Conservation (phyloP, 1,140 invertebrate species). For the Drosophila grimshawi region DNA sequence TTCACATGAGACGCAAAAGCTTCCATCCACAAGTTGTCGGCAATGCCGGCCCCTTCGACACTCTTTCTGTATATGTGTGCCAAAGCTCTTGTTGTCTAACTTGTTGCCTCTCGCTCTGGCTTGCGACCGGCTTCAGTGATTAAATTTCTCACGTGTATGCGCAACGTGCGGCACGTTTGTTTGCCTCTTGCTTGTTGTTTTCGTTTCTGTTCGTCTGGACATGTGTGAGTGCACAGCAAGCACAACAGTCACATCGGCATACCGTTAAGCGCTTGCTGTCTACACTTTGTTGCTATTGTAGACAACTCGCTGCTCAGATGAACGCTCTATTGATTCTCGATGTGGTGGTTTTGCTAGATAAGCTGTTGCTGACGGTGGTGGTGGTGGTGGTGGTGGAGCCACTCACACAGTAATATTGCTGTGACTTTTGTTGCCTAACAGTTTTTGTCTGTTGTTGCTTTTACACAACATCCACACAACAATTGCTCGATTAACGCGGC, state of each 20-base stretch:
- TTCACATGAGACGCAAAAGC: conserved; percentile 50
- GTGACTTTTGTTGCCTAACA: conserved; percentile 59
- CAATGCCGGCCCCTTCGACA: conserved; percentile 8
- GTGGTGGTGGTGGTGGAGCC: neutral
- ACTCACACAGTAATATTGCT: neutral
- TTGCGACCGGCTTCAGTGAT: neutral
- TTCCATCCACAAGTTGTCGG: conserved; percentile 38
- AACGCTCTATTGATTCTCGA: conserved; percentile 37
- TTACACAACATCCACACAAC: conserved; percentile 55
- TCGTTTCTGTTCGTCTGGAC: neutral
- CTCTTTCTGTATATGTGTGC: conserved; percentile 4
- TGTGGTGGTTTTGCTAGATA: neutral
- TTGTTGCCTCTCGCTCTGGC: conserved; percentile 16
- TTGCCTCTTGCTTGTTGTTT: conserved; percentile 46
- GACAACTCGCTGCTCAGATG: neutral
- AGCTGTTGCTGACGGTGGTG: neutral
- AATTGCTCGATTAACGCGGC: conserved; percentile 48
- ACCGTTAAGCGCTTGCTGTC: conserved; percentile 34
- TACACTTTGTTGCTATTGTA: neutral
- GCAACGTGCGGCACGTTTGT: conserved; percentile 78
- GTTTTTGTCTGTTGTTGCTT: conserved; percentile 15
- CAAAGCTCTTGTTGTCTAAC: conserved; percentile 10
- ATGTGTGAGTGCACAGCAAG: neutral
- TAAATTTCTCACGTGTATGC: conserved; percentile 66
- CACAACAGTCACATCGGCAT: conserved; percentile 12